Percentiles rank a stretch among this genome's conserved stretches.
Evolutionary conservation across 2,113 vertebrate genomes (phyloP).

Genomic region (Myrmecophaga tridactyla): DNA sequence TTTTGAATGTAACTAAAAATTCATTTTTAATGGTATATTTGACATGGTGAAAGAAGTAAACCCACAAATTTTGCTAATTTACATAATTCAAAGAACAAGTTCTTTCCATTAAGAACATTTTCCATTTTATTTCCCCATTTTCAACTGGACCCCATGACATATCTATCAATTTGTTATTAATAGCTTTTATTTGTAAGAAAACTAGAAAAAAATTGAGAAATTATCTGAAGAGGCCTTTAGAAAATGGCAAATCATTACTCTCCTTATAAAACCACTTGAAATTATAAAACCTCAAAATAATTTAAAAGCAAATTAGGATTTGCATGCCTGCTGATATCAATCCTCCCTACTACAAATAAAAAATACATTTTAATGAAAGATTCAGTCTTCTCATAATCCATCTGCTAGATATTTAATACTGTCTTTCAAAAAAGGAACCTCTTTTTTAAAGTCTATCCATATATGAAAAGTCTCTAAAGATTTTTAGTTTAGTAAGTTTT

Average conservation of each 20-base stretch:
- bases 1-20: constrained; percentile 39
- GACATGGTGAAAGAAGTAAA: neutral
- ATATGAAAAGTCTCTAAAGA: neutral
- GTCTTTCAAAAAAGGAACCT: neutral
- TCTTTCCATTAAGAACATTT: neutral
- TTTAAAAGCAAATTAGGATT: constrained; percentile 17
- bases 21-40: constrained; percentile 20
- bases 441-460: neutral
- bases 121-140: neutral
- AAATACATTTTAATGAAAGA: constrained; percentile 19
- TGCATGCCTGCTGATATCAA: neutral
- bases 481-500: neutral
- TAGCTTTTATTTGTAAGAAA: constrained; percentile 14
- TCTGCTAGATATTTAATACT: neutral
- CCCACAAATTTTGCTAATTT: neutral
- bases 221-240: constrained; percentile 9
- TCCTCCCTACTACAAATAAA: neutral
- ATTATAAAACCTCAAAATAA: constrained; percentile 10
- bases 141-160: neutral
- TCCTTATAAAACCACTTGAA: neutral
- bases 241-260: constrained; percentile 21
- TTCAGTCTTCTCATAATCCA: neutral
- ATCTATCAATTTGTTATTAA: neutral
- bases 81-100: neutral
- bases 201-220: constrained; percentile 29